A percentile compares a stretch with the other conserved stretches of the same genome.
Evolutionary conservation across 1,140 invertebrate species (phyloP).

Genomic region (Cydia pomonella): DNA sequence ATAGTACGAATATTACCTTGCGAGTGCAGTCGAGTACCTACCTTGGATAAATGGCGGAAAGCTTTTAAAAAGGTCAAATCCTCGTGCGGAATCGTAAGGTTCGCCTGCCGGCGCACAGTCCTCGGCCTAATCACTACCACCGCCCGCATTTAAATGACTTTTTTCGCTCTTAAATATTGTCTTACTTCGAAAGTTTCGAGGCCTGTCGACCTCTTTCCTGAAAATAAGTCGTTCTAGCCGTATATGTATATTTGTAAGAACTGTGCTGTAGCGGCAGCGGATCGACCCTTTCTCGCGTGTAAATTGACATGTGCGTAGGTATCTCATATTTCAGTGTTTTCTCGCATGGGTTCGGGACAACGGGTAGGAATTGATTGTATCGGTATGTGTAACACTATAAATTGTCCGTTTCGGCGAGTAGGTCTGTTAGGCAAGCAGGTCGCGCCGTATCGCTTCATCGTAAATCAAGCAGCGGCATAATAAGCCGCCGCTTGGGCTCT

Average conservation of each 20-base stretch:
- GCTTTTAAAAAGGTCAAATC: constrained; percentile 44
- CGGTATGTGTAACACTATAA: constrained; percentile 63
- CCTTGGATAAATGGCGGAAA: constrained; percentile 13
- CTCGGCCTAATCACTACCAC: constrained; percentile 64
- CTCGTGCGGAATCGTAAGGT: constrained; percentile 43
- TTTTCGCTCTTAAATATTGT: constrained; percentile 59
- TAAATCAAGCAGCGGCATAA: constrained; percentile 77
- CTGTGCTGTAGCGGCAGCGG: constrained; percentile 43
- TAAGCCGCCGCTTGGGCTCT: constrained; percentile 65
- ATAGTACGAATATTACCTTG: constrained; percentile 9
- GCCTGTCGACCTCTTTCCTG: constrained; percentile 51
- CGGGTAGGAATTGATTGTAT: constrained; percentile 61
- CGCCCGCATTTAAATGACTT: constrained; percentile 74
- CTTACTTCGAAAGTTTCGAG: constrained; percentile 48
- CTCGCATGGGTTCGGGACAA: constrained; percentile 41
- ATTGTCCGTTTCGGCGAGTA: constrained; percentile 60
- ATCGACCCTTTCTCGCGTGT: constrained; percentile 58
- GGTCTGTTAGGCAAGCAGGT: constrained; percentile 61
- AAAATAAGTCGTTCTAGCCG: constrained; percentile 35
- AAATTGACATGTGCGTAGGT: constrained; percentile 64
- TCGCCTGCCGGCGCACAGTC: constrained; percentile 39
- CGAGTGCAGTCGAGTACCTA: constrained; percentile 12
- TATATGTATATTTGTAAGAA: constrained; percentile 20
- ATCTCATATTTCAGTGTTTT: constrained; percentile 70
- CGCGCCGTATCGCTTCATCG: constrained; percentile 70